Evolutionary conservation across 2,113 vertebrate genomes (phyloP), one percentile per base, ranked within the genome.

Genomic region (Platichthys flesus): DNA sequence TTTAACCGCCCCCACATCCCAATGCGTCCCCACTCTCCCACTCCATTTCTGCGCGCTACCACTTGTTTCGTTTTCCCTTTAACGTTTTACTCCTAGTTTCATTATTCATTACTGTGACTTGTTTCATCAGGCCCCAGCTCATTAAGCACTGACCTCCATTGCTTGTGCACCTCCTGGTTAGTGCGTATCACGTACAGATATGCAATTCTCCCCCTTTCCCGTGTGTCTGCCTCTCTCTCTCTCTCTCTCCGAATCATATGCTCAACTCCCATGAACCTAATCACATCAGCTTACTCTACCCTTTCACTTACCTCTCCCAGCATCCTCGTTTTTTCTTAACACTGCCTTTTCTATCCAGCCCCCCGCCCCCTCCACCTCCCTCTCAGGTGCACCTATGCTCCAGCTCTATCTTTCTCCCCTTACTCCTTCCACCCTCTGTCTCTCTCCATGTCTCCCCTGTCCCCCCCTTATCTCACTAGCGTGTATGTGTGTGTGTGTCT

Each of bases 391-490:
- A 61, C 83, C 79, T 82, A 79, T 78, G 60, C 79, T 88, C 79
- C 63, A 60, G 69, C 78, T 81, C 83, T 79, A 42, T 85, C 85
- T 80, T 60, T 79, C 58, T 72, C 80, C 78, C 83, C 77, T 74
- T 54, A 79, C 79, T 76, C 83, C 81, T 86, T 73, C 89, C 69
- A 79, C 74, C 83, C 74, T 69, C 73, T 90, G 89, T 92, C 85
- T 86, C 81, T 85, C 74, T 90, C 85, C 88, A 84, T 24, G 71
- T 88, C 86, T 88, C 81, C 87, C 83, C 85, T 90, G 67, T 89
- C 88, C 87, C 87, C 83, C 90, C 90, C 89, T 90, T 91, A 92
- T 92, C 92, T 93, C 91, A 92, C 92, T 90, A 88, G 92, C 51
- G 72, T 87, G 87, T 91, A 76, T 90, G 72, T 87, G 87, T 89